Base-by-base conservation (phyloP, 2,888 invertebrate species). In the Aleiodes leptofemur region DNA sequence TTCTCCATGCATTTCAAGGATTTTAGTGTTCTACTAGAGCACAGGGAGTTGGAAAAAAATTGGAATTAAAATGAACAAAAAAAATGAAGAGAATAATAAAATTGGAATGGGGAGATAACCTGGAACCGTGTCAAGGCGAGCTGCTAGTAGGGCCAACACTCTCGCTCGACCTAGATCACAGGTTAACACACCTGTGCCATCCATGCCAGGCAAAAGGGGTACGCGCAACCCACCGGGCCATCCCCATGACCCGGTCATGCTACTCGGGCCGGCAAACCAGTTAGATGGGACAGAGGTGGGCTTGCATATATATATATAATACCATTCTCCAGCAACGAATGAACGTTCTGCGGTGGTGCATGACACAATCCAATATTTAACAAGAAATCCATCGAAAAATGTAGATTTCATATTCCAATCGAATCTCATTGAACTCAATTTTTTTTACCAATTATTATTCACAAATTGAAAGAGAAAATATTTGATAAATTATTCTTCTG, bases 111-210 rank as follows among this genome's bases (percentile, higher is more conserved):
- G 76, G 64, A 82, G 83, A 85, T 83, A 87, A 86, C 86, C 87
- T 85, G 87, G 82, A 87, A 85, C 83, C 80, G 83, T 87, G 87
- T 87, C 87, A 87, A 84, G 87, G 87, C 86, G 73, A 87, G 7
- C 7, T 3, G 81, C 64, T 76, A 13, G 68, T 82, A 86, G 81
- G 86, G 85, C 84, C 86, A 86, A 86, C 83, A 87, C 83, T 87
- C 87, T 86, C 86, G 80, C 80, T 82, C 84, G 87, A 86, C 87
- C 87, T 85, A 87, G 85, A 87, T 80, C 79, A 74, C 76, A 66
- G 76, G 77, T 79, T 78, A 79, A 80, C 79, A 80, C 79, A 79
- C 80, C 79, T 80, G 73, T 72, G 74, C 66, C 57, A 69, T 57
- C 61, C 29, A 61, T 53, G 13, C 34, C 57, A 16, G 48, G 50